phyloP scores from a whole-genome alignment of 1,140 invertebrate species.

The Hydropsyche tenuis region DNA sequence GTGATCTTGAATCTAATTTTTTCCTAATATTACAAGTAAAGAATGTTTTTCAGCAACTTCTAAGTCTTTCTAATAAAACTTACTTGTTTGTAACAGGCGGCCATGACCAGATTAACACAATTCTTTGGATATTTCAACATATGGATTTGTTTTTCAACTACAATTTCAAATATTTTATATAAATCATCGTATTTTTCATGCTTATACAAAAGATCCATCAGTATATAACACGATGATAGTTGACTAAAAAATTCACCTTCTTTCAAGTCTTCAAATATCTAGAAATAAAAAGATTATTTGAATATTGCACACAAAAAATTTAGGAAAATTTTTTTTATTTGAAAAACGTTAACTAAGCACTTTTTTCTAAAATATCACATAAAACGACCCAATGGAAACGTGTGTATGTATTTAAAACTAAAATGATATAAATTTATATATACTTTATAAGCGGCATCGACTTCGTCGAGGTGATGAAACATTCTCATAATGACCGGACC shows the following conservation, averaged over 20 bases:
- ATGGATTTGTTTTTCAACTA: conserved; percentile 65
- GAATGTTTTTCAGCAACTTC: no score
- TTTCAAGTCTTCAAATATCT: conserved; percentile 70
- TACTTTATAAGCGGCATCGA: conserved; percentile 69
- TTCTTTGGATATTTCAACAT: conserved; percentile 72
- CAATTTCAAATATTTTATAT: conserved; percentile 67
- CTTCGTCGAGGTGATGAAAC: conserved; percentile 74
- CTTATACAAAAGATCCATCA: conserved; percentile 76
- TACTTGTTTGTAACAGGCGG: conserved; percentile 80
- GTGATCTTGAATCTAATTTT: conserved; percentile 17
- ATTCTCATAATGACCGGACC: conserved; percentile 84
- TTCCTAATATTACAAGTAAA: conserved; percentile 15
- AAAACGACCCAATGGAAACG: background rate
- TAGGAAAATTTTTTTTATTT: no score
- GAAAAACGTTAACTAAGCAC: background rate
- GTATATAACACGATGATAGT: conserved; percentile 69
- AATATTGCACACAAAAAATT: no score
- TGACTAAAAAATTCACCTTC: conserved; percentile 76
- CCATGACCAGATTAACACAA: conserved; percentile 68
- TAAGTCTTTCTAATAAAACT: no score
- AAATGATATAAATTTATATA: conserved; percentile 8
- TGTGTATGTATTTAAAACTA: no score
- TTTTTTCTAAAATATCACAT: background rate
- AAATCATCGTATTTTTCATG: conserved; percentile 74
- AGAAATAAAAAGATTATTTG: conserved; percentile 54